Evolutionary conservation across 2,888 invertebrate species (phyloP).

Genomic region (Tetrapedia diversipes): DNA sequence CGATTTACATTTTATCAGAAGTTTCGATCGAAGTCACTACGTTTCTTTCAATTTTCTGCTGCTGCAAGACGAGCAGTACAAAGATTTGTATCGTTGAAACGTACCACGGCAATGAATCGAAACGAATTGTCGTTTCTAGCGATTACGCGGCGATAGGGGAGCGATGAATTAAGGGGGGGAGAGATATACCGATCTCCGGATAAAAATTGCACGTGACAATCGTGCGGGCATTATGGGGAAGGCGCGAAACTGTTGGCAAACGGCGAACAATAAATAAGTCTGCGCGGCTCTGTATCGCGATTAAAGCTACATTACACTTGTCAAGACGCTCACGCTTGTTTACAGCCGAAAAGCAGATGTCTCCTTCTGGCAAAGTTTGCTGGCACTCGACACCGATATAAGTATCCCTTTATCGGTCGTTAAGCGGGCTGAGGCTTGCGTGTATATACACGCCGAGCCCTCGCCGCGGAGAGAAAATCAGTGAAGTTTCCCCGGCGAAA

Average conservation of each 20-base stretch:
- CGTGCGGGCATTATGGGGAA: constrained; percentile 39
- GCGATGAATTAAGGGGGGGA: background rate
- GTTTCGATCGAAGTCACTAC: too few species aligned
- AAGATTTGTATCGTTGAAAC: too few species aligned
- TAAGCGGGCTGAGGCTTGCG: constrained; percentile 58
- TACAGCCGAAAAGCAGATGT: constrained; percentile 77
- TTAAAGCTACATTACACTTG: constrained; percentile 82
- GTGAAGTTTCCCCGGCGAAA: constrained; percentile 23
- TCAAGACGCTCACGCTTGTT: constrained; percentile 79
- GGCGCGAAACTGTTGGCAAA: constrained; percentile 71
- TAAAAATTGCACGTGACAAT: constrained; percentile 45
- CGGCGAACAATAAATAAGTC: constrained; percentile 70
- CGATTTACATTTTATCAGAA: too few species aligned
- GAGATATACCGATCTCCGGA: background rate
- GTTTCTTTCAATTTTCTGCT: too few species aligned
- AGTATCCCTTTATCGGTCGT: constrained; percentile 71
- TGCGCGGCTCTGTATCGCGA: constrained; percentile 77
- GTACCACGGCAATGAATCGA: background rate
- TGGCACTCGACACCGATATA: constrained; percentile 77
- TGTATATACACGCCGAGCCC: constrained; percentile 39
- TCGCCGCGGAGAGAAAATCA: constrained; percentile 34
- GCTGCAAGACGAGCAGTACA: too few species aligned
- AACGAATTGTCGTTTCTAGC: background rate
- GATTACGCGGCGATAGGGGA: too few species aligned
- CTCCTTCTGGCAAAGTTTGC: constrained; percentile 79